Percentiles rank a stretch among this genome's conserved stretches.
Conservation (phyloP, 1,140 invertebrate genomes). For the Trialeurodes vaporariorum region DNA sequence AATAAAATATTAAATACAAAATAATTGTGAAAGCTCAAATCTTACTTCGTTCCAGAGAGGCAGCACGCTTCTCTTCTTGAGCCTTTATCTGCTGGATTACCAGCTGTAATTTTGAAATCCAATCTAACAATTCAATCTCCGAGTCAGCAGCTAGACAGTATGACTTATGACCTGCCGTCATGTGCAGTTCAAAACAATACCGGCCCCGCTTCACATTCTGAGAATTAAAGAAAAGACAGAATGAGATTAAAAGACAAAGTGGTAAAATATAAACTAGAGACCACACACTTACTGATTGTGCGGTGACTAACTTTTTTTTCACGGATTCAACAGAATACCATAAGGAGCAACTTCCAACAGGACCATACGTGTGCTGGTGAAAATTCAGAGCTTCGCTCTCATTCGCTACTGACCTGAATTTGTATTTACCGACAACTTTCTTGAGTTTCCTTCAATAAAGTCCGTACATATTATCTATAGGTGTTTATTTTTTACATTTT, state of each 20-base stretch:
- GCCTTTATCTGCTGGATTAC: slow-evolving; percentile 64
- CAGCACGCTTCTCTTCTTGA: slow-evolving; percentile 55
- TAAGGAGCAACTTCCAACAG: too few species aligned
- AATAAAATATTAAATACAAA: too few species aligned
- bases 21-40: not conserved
- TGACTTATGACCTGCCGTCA: slow-evolving; percentile 67
- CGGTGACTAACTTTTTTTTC: too few species aligned
- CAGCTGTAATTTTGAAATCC: slow-evolving; percentile 58
- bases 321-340: too few species aligned
- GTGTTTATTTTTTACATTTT: too few species aligned
- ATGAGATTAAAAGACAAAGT: not conserved
- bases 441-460: too few species aligned
- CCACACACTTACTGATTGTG: too few species aligned
- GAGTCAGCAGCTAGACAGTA: slow-evolving; percentile 77
- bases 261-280: slow-evolving; percentile 4
- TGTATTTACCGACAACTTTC: too few species aligned
- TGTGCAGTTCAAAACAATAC: slow-evolving; percentile 75
- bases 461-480: too few species aligned
- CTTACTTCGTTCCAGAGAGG: not conserved
- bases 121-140: slow-evolving; percentile 73
- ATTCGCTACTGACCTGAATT: too few species aligned
- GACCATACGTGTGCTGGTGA: too few species aligned
- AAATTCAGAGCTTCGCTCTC: too few species aligned
- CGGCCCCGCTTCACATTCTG: slow-evolving; percentile 75
- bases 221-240: slow-evolving; percentile 21